Evolutionary conservation across 2,888 invertebrate species (phyloP), one percentile per base, ranked within the genome.

Genomic region (Macrophya alboannulata): DNA sequence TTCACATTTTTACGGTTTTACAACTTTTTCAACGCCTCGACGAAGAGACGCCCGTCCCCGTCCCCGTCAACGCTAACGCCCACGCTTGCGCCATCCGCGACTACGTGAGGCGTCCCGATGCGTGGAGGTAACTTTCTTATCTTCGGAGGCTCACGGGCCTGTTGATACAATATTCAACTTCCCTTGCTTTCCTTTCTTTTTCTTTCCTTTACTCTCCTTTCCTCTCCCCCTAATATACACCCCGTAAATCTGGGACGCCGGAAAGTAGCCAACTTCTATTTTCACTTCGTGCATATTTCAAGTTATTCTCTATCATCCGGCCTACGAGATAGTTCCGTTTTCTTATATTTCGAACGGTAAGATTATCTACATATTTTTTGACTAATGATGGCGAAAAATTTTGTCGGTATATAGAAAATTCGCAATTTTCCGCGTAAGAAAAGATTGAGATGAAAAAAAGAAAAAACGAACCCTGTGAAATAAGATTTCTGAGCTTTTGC

Each of bases 141-240:
- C 83, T 83, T 21, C n/a, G 9, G 31, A 48, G 48, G 6, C 25
- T 68, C 48, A 65, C 9, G 59, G 65, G 68, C 68, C 83, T 68
- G 83, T 83, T 83, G 83, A 83, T 83, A 83, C 83, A 83, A 83
- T 71, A 71, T 71, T 83, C 83, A 71, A 37, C 48, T 83, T 51
- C 77, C 25, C 43, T 62, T 31, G 10, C 48, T 40, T 55, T 77
- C 31, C 79, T 5, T 48, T 6, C 3, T 5, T 17, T 6, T 37
- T 25, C 15, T 51, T 10, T 31, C 77, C 25, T 40, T 62, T 31
- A 10, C 48, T 40, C 37, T 77, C 31, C 79, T 5, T 48, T 6
- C 3, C 10, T 43, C n/a, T n/a, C 37, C 9, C 37, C 12, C 65
- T 3, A 45, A 72, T 72, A 72, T 40, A 12, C 59, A 79, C 40